A percentile compares a stretch with the other conserved stretches of the same genome.
phyloP scores from a whole-genome alignment of 2,888 invertebrate genomes.

The Terebella lapidaria region DNA sequence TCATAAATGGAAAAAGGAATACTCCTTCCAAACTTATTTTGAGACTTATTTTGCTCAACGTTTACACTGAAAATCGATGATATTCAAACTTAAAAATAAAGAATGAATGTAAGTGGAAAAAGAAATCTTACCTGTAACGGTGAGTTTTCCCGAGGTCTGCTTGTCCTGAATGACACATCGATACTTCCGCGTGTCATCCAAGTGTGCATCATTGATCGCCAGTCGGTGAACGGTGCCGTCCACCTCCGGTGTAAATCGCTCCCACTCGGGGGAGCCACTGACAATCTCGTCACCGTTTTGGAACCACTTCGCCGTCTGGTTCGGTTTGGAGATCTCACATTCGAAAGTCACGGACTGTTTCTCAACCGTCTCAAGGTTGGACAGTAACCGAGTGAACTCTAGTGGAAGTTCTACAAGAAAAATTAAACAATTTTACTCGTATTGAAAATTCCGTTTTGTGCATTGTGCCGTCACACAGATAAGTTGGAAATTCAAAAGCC shows the following conservation, averaged over 20 bases:
- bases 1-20: too few relatives aligned
- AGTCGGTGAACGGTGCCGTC: constrained; percentile 38
- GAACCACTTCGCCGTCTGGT: constrained; percentile 74
- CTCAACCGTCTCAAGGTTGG: constrained; percentile 40
- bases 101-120: too few relatives aligned
- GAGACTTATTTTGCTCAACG: too few relatives aligned
- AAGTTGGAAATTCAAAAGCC: too few relatives aligned
- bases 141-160: constrained; percentile 39
- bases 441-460: neutral
- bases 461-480: neutral
- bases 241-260: constrained; percentile 14
- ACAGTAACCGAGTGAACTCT: constrained; percentile 40
- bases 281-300: constrained; percentile 78
- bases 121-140: constrained; percentile 35
- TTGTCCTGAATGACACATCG: constrained; percentile 34
- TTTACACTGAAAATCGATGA: too few relatives aligned
- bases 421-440: neutral
- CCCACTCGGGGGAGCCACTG: constrained; percentile 6
- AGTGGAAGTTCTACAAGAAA: constrained; percentile 38
- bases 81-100: too few relatives aligned
- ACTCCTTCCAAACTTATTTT: too few relatives aligned
- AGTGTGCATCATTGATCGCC: constrained; percentile 29
- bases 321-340: constrained; percentile 76
- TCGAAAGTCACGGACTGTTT: constrained; percentile 57
- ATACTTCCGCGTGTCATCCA: constrained; percentile 22